Conservation (phyloP, 2,797 vertebrate species). For the Todus mexicanus region DNA sequence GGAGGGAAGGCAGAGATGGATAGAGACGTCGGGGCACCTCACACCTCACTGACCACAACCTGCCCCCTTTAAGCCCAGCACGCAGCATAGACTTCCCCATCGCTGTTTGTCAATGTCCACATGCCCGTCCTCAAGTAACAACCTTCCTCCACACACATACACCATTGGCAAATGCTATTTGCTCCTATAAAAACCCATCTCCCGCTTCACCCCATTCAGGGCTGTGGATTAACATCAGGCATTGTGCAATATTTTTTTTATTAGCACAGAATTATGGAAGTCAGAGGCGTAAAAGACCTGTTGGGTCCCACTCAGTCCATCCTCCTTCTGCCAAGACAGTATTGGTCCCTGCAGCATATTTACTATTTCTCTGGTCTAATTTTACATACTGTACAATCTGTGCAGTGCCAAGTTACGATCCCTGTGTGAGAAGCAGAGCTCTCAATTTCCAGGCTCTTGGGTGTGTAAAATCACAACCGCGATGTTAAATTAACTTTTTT, state of each 20-base stretch:
- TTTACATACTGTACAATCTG: slow-evolving; percentile 65
- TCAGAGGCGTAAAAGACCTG: slow-evolving; percentile 61
- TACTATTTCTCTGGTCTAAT: slow-evolving; percentile 54
- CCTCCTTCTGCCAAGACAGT: slow-evolving; percentile 66
- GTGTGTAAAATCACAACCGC: slow-evolving; percentile 65
- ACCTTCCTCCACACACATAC: background rate
- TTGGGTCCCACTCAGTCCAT: slow-evolving; percentile 66
- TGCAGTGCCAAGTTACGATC: slow-evolving; percentile 59
- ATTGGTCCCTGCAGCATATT: slow-evolving; percentile 62
- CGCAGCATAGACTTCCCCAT: rapidly evolving
- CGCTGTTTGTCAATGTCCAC: background rate
- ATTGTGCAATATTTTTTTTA: background rate
- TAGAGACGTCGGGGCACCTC: rapidly evolving
- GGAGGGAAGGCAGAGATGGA: background rate
- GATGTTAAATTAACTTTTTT: slow-evolving; percentile 60
- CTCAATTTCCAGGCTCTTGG: slow-evolving; percentile 65
- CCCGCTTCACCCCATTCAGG: background rate
- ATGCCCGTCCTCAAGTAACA: rapidly evolving
- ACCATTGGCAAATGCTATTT: rapidly evolving
- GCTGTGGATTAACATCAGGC: background rate
- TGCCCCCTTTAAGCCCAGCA: background rate
- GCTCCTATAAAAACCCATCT: background rate
- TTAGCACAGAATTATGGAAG: slow-evolving; percentile 54
- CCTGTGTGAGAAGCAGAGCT: slow-evolving; percentile 47
- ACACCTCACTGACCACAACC: rapidly evolving